A percentile compares a stretch with the other conserved stretches of the same genome.
Evolutionary conservation across 1,140 invertebrate species (phyloP).

Genomic region (Aphelenchoides avenae): DNA sequence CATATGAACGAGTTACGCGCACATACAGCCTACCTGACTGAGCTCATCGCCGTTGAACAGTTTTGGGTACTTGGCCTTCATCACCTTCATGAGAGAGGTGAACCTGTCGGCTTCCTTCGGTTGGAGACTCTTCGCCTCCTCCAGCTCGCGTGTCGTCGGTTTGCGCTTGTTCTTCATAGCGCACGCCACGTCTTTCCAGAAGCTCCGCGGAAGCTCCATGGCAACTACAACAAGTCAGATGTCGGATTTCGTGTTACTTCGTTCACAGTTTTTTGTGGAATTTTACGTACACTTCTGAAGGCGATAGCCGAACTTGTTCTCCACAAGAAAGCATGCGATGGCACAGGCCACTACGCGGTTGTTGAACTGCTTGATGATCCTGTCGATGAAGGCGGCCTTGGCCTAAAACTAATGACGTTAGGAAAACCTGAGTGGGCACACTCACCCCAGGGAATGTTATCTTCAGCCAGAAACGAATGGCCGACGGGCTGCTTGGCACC

Average conservation of each 20-base stretch:
- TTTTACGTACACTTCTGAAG: constrained; percentile 16
- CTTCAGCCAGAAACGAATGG: constrained; percentile 1
- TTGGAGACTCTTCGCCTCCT: not conserved
- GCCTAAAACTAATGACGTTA: not conserved
- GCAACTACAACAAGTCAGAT: not conserved
- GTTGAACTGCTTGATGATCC: constrained; percentile 9
- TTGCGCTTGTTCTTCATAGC: not conserved
- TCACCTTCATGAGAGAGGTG: not conserved
- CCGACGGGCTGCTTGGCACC: not conserved
- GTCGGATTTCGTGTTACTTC: not conserved
- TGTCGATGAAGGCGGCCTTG: constrained; percentile 14
- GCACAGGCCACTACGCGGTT: constrained; percentile 9
- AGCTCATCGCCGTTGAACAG: constrained; percentile 16
- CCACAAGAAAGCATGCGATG: constrained; percentile 25
- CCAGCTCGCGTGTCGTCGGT: not conserved
- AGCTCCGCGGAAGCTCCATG: not conserved
- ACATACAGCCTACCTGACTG: not conserved
- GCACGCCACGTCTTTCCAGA: not conserved
- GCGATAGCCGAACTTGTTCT: constrained; percentile 20
- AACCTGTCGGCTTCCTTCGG: not conserved
- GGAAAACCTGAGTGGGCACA: not conserved
- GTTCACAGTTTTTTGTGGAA: not conserved
- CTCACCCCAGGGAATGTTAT: not conserved
- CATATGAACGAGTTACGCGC: not conserved
- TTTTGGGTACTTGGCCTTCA: not conserved